These are phyloP conservation scores for Rhabditophanes sp. DNA, from an alignment of 2,888 invertebrate species.

Conservation along the genomic window DNA sequence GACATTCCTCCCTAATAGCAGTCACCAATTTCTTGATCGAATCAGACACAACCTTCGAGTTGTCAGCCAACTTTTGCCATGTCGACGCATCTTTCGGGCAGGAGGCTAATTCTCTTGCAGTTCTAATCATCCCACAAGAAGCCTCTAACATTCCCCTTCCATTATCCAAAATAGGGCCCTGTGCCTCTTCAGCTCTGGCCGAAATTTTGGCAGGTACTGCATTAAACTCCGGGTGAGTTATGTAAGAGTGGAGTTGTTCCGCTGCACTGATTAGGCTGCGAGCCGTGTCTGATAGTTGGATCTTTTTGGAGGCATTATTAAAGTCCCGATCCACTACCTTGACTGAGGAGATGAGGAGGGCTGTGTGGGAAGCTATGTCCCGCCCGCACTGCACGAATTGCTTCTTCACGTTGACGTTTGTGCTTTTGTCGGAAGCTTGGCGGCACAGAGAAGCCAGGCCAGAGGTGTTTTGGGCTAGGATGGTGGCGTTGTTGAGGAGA, in stretches of 20 bases:
- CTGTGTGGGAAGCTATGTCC: constrained; percentile 87
- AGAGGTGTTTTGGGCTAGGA: constrained; percentile 82
- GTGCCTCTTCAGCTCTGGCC: constrained; percentile 57
- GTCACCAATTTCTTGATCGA: constrained; percentile 82
- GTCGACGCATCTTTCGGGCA: constrained; percentile 71
- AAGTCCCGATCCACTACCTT: constrained; percentile 69
- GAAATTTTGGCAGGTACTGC: constrained; percentile 80
- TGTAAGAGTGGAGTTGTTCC: constrained; percentile 75
- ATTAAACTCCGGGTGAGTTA: constrained; percentile 79
- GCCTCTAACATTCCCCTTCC: constrained; percentile 54
- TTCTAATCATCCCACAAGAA: constrained; percentile 68
- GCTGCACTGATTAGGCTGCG: constrained; percentile 74
- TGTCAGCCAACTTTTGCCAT: constrained; percentile 80
- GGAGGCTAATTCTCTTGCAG: constrained; percentile 68
- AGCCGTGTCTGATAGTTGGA: constrained; percentile 55
- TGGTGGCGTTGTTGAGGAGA: constrained; percentile 74
- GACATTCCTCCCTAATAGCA: constrained; percentile 71
- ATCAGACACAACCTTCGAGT: constrained; percentile 87
- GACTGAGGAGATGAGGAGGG: constrained; percentile 79
- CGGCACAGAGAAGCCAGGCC: constrained; percentile 86
- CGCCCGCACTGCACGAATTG: constrained; percentile 94
- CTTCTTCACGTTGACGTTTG: constrained; percentile 69
- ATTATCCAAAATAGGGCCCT: constrained; percentile 71
- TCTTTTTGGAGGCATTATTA: constrained; percentile 45
- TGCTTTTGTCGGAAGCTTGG: constrained; percentile 72